Evolutionary conservation across 2,113 vertebrate genomes (phyloP).

Genomic region (Crocuta crocuta): DNA sequence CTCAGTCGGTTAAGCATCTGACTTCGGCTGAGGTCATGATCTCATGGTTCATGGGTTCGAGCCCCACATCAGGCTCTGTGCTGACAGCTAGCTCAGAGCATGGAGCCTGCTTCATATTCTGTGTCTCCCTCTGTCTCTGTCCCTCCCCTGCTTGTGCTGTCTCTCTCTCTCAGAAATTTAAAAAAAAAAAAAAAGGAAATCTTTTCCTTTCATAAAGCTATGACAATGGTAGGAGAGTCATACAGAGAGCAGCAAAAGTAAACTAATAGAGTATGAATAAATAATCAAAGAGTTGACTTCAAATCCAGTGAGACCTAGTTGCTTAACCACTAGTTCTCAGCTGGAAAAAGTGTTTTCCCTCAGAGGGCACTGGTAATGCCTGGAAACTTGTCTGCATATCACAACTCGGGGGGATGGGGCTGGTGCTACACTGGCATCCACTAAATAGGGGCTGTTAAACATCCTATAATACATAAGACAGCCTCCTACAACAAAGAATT

Average conservation of each 20-base stretch:
- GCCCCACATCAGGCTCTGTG: too few relatives aligned
- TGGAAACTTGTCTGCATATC: neutral
- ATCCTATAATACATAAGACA: neutral
- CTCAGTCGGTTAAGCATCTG: too few relatives aligned
- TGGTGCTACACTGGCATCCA: neutral
- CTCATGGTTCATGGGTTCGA: too few relatives aligned
- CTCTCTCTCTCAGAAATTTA: too few relatives aligned
- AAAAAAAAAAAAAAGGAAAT: neutral
- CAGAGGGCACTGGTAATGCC: neutral
- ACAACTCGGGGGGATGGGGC: neutral
- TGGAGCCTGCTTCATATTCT: too few relatives aligned
- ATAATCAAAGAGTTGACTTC: neutral
- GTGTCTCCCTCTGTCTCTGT: too few relatives aligned
- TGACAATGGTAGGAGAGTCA: neutral
- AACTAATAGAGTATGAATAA: neutral
- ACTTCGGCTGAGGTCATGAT: too few relatives aligned
- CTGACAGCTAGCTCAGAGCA: too few relatives aligned
- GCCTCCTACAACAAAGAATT: neutral
- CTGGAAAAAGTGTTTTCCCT: neutral
- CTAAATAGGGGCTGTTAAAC: neutral
- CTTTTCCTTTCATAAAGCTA: neutral
- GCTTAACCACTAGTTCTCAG: neutral
- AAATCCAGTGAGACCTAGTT: neutral
- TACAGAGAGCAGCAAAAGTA: fast-evolving
- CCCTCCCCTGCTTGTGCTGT: too few relatives aligned